Percentiles rank a stretch among this genome's conserved stretches.
phyloP scores from a whole-genome alignment of 2,888 invertebrate species.

The Drosophila mimetica region DNA sequence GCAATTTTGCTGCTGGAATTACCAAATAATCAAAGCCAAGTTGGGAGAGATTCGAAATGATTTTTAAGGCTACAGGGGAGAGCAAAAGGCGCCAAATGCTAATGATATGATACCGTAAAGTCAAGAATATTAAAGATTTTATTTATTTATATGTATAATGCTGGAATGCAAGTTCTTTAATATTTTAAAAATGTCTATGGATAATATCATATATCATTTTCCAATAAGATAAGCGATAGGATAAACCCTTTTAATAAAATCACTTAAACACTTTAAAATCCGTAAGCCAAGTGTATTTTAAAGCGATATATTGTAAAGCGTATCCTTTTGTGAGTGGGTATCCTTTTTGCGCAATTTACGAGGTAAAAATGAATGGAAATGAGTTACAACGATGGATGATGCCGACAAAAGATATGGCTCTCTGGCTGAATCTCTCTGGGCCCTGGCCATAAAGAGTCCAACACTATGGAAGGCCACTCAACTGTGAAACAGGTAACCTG shows the following conservation, averaged over 20 bases:
- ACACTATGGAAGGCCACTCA: slow-evolving; percentile 67
- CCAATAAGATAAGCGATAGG: too few species aligned
- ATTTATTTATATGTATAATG: too few species aligned
- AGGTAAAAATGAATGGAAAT: slow-evolving; percentile 73
- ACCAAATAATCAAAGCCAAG: slow-evolving; percentile 34
- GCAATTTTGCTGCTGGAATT: slow-evolving; percentile 38
- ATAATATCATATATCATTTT: neutral
- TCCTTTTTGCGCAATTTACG: slow-evolving; percentile 63
- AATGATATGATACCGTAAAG: too few species aligned
- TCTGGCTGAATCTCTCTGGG: slow-evolving; percentile 29
- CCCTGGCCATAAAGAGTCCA: slow-evolving; percentile 62
- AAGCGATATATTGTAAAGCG: neutral
- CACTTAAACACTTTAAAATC: slow-evolving; percentile 8
- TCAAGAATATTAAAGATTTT: too few species aligned
- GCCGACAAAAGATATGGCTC: slow-evolving; percentile 70
- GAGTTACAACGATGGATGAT: slow-evolving; percentile 62
- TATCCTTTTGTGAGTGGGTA: slow-evolving; percentile 43
- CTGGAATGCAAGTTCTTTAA: too few species aligned
- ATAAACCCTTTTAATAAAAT: neutral
- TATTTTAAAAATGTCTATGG: too few species aligned
- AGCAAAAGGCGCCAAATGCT: neutral
- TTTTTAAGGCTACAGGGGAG: neutral
- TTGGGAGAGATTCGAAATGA: slow-evolving; percentile 36
- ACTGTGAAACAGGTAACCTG: slow-evolving; percentile 77
- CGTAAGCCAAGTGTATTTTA: neutral